Evolutionary conservation across 2,888 invertebrate species (phyloP).

Genomic region (Apamea monoglypha): DNA sequence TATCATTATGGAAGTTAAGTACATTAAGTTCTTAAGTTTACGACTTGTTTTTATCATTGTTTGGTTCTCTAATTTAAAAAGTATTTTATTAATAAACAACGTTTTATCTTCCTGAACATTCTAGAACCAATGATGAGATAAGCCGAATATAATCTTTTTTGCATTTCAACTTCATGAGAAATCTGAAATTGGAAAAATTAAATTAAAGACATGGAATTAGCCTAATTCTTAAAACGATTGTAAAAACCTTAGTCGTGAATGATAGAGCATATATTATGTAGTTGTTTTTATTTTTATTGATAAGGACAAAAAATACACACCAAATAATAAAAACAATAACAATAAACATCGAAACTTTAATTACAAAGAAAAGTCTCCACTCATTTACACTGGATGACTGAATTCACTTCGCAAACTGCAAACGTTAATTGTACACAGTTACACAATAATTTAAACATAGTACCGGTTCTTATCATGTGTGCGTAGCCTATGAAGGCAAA

Average conservation of each 20-base stretch:
- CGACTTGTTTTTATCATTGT: constrained; percentile 31
- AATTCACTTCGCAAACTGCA: constrained; percentile 35
- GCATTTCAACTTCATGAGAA: not conserved
- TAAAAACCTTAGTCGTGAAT: not conserved
- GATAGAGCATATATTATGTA: not conserved
- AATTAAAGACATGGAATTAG: not conserved
- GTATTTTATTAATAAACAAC: not conserved
- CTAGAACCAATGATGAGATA: constrained; percentile 10
- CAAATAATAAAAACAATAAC: constrained; percentile 5
- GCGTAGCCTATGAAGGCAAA: constrained; percentile 51
- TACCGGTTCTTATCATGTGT: constrained; percentile 50
- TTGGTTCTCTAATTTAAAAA: constrained; percentile 16
- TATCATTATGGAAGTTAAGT: constrained; percentile 30
- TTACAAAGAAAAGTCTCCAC: constrained; percentile 16
- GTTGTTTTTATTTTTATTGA: constrained; percentile 5
- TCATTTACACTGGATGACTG: not conserved
- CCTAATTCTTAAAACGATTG: not conserved
- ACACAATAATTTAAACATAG: constrained; percentile 47
- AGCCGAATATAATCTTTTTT: not conserved
- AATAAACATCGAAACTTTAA: constrained; percentile 11
- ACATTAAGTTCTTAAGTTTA: constrained; percentile 29
- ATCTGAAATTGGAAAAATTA: not conserved
- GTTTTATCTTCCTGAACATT: constrained; percentile 12
- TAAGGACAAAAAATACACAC: constrained; percentile 4
- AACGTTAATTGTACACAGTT: constrained; percentile 48